Evolutionary conservation across 2,888 invertebrate species (phyloP), one percentile per base, ranked within the genome.

Genomic region (Tipula helvola): DNA sequence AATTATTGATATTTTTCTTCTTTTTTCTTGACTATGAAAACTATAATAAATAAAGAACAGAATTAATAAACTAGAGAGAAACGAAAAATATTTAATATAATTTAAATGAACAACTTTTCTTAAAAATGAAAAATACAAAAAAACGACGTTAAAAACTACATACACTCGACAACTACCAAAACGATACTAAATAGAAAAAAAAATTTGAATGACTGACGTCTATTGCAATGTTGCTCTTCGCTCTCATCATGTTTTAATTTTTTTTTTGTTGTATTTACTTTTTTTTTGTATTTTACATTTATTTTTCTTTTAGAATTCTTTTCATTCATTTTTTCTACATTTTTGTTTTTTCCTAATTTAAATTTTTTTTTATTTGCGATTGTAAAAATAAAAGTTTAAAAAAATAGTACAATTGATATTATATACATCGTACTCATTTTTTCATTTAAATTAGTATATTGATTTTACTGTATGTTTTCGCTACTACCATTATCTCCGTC

Each of bases 91-190:
- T 16, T 39, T 16, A 39, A n/a, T 39, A 36, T 39, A 84, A 84
- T 16, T n/a, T 39, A 39, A 84, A 84, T 39, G 84, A 84, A 84
- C 39, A 84, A 84, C 84, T 71, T 71, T 71, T 52, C 52, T 52
- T 71, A 8, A 71, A 71, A 28, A 3, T 18, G 28, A 28, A 71
- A 71, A 28, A 71, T 71, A 71, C 52, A n/a, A 83, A 83, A 39
- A 84, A 39, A 84, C 57, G 86, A 86, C 86, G 39, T 52, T 36
- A 87, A 87, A 87, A 87, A 88, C 87, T 88, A 88, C 88, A 86
- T 88, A 88, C 90, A 88, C 90, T 90, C 91, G 90, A 90, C 91
- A 90, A 90, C 91, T 90, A 90, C 90, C 90, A 90, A 90, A 89
- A 90, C 90, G 90, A 90, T 90, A 91, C 91, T 91, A 42, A 85